Percentiles rank a stretch among this genome's conserved stretches.
Conservation (phyloP, 1,140 invertebrate species). For the Stegodyphus dumicola region DNA sequence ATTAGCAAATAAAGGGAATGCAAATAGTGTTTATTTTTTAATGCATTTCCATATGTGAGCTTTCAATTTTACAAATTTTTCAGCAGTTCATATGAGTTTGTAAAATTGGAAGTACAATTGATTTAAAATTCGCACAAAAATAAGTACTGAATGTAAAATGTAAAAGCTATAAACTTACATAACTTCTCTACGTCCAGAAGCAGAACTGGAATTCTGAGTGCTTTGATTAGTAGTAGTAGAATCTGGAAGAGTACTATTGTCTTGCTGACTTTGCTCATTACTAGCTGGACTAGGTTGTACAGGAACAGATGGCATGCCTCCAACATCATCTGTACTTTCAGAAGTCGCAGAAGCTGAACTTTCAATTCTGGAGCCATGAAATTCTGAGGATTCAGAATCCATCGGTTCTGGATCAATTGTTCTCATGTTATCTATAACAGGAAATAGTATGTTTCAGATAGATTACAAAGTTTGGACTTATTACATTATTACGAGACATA, state of each 20-base stretch:
- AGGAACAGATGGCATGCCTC: neutral
- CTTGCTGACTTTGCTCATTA: slow-evolving; percentile 13
- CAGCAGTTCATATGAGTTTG: too few species aligned
- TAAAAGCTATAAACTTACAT: neutral
- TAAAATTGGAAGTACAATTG: too few species aligned
- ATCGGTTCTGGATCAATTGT: neutral
- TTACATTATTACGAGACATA: too few species aligned
- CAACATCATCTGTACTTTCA: neutral
- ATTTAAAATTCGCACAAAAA: too few species aligned
- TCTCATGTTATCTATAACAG: neutral
- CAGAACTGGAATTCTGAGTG: neutral
- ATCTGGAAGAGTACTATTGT: slow-evolving; percentile 4
- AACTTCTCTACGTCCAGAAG: neutral
- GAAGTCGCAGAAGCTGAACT: slow-evolving; percentile 46
- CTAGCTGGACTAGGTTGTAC: neutral
- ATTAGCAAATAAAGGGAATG: too few species aligned
- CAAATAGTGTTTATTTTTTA: too few species aligned
- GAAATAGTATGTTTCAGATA: too few species aligned
- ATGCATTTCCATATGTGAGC: too few species aligned
- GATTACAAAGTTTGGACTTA: too few species aligned
- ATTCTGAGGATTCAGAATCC: too few species aligned
- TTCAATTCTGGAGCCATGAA: neutral
- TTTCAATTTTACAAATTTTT: too few species aligned
- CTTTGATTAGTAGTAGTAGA: too few species aligned
- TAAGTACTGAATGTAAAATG: neutral